Conservation (phyloP, 2,888 invertebrate genomes). For the Cephus runcator region DNA sequence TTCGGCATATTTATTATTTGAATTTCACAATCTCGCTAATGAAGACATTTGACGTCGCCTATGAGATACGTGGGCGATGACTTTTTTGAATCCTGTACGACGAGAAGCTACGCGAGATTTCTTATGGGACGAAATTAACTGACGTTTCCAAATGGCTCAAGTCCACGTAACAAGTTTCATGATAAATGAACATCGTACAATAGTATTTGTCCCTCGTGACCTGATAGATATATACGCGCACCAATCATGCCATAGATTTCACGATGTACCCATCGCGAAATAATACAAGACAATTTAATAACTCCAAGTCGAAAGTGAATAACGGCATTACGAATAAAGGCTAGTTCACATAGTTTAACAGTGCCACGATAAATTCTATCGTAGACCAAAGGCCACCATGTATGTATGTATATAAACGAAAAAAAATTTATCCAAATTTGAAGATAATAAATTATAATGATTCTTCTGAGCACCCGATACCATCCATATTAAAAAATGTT, state of each 20-base stretch:
- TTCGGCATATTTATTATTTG: neutral
- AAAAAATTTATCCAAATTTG: neutral
- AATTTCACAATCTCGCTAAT: neutral
- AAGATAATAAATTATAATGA: neutral
- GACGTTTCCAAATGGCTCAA: neutral
- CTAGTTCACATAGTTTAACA: neutral
- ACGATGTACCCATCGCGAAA: neutral
- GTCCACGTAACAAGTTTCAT: neutral
- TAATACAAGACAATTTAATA: neutral
- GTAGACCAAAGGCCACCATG: neutral
- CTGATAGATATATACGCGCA: too few relatives aligned
- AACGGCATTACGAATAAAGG: neutral
- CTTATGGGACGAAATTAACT: neutral
- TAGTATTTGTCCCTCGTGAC: neutral
- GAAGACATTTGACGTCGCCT: neutral
- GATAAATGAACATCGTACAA: neutral
- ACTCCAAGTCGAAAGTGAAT: neutral
- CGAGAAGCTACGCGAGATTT: neutral
- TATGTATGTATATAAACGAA: neutral
- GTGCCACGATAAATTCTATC: neutral
- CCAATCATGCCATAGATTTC: neutral
- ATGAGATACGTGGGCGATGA: neutral
- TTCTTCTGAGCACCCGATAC: neutral
- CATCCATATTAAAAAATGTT: neutral
- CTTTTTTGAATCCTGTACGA: neutral